These are phyloP conservation scores for Istiophorus platypterus DNA, from an alignment of 2,113 vertebrate species.

Conservation along the genomic window DNA sequence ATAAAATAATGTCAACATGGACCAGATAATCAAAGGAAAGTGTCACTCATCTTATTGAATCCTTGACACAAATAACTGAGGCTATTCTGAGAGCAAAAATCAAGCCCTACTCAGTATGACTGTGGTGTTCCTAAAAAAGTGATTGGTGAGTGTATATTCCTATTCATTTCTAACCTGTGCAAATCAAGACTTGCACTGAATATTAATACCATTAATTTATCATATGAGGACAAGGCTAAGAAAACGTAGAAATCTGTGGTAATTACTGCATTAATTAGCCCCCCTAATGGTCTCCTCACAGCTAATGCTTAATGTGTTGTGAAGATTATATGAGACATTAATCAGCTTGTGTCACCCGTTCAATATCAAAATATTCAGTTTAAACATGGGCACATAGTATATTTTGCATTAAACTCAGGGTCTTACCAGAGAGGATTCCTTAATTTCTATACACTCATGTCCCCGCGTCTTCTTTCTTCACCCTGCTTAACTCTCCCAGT, in stretches of 20 bases:
- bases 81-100: not conserved
- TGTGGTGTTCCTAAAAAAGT: not conserved
- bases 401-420: not conserved
- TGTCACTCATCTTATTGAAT: not conserved
- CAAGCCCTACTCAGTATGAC: not conserved
- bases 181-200: constrained; percentile 17
- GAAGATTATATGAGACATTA: constrained; percentile 45
- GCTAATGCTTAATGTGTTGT: constrained; percentile 26
- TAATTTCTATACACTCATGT: not conserved
- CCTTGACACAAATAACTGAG: not conserved
- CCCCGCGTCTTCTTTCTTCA: constrained; percentile 3
- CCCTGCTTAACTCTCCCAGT: constrained; percentile 2
- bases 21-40: not conserved
- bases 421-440: no score
- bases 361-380: not conserved
- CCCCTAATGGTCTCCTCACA: constrained; percentile 54
- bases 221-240: constrained; percentile 42
- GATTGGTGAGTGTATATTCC: not conserved
- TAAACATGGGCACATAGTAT: not conserved
- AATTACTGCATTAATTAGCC: constrained; percentile 60
- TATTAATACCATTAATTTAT: constrained; percentile 35
- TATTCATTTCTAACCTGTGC: constrained; percentile 3
- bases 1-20: not conserved
- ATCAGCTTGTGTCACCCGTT: constrained; percentile 36
- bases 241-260: constrained; percentile 33